A percentile compares a stretch with the other conserved stretches of the same genome.
phyloP scores from a whole-genome alignment of 2,797 vertebrate species.

The Threskiornis aethiopicus region DNA sequence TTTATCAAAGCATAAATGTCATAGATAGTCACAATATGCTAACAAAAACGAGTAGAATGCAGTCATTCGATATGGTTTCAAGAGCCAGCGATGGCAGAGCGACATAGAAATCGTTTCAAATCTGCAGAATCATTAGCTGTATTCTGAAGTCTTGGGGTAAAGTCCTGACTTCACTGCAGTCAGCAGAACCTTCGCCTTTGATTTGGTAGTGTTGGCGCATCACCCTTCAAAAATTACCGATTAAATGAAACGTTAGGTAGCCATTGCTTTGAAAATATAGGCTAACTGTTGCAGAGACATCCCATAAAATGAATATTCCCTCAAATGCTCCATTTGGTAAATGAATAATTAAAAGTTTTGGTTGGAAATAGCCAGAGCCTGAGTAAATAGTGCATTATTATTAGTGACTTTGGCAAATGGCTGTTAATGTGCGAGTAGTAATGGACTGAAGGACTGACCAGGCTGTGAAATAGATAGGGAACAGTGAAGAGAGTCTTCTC shows the following conservation, averaged over 20 bases:
- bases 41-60: neutral
- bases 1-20: neutral
- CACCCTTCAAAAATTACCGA: neutral
- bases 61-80: neutral
- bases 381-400: neutral
- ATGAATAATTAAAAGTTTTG: neutral
- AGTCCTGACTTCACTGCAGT: neutral
- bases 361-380: neutral
- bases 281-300: neutral
- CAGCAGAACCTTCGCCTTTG: neutral
- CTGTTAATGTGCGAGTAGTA: neutral
- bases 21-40: neutral
- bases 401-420: neutral
- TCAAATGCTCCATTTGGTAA: neutral
- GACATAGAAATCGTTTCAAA: neutral
- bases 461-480: neutral
- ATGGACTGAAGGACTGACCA: neutral
- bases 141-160: neutral
- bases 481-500: neutral
- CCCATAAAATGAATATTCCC: neutral
- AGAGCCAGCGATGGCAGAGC: neutral
- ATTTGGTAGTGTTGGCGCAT: neutral
- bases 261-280: neutral
- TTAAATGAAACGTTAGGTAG: neutral
- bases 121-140: neutral